Base-by-base conservation (phyloP, 35 echinoderm and acorn worm species). In the Holothuria glaberrima region DNA sequence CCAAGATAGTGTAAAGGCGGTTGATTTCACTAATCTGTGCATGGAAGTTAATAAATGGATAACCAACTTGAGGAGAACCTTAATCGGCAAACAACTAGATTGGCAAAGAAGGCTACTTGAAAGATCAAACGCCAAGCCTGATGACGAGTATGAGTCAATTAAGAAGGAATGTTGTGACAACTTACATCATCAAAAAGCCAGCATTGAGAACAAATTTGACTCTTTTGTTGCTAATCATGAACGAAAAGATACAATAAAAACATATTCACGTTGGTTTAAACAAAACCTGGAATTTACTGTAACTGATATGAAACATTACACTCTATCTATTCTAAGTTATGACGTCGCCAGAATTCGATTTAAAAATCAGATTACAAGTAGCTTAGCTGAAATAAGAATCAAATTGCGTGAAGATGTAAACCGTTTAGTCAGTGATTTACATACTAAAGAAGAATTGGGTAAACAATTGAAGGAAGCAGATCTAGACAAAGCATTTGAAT, bases 31-130 rank as follows among this genome's bases (percentile, higher is more conserved):
- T 52, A 58, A 81, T 24, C 38, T 81, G 17, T 58, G 50, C 20
- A 52, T 81, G 38, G 76, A 81, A 81, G 38, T 52, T 19, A 58
- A 58, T n/a, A 52, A 20, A 25, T 81, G 38, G 76, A 24, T 81
- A 14, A 58, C 18, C 12, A 24, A 81, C 28, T 48, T 81, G 41
- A 48, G 45, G 52, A 13, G 28, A 26, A 46, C 44, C 19, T 52
- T 81, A 52, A 58, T 58, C 41, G 24, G 52, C 13, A 52, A 14
- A 31, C 17, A 18, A 48, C 45, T 14, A 81, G 26, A 38, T 9
- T 48, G 50, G 50, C 38, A 52, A 81, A 81, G 76, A 54, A 13
- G 24, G 52, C 28, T 81, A 81, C 7, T 25, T 48, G 20, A 26
- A 18, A n/a, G n/a, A 48, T 52, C 38, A 50, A 22, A 14, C 14